Base-by-base conservation (phyloP, 2,113 vertebrate genomes). In the Brachypodius melanocephalos region DNA sequence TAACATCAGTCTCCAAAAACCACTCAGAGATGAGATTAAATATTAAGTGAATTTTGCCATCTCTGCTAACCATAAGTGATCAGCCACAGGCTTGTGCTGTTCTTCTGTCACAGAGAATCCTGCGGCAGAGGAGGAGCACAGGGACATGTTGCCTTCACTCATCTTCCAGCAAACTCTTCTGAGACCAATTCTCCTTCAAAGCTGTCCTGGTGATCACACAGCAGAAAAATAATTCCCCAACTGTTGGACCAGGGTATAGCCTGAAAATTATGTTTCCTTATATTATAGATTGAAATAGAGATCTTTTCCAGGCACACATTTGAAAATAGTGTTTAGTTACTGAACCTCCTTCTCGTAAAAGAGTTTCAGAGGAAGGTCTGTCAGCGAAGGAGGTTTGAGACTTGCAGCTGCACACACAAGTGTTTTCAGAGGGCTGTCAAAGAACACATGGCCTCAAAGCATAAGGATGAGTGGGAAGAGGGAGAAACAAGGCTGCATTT, bases 401-500 rank as follows among this genome's bases (percentile, higher is more conserved):
- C 65, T 81, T 87, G n/a, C 6, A 77, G 18, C 36, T 36, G 28
- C 8, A 3, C 40, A 62, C 2, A 4, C 29, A 11, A 48, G 31
- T 54, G 55, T 86, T 86, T 79, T 57, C 80, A 92, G 62, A 85
- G 54, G 54, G 45, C 77, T 91, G 49, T 66, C 74, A 82, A 49
- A 87, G 54, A 81, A 94, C 77, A 71, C 65, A 49, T 45, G n/a
- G 28, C 49, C 45, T 46, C 31, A 36, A 65, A 95, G 66, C 65
- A 75, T 34, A 95, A 85, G 65, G 73, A 57, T 66, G 73, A 87
- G 81, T 77, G 42, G 79, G 77, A 89, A 90, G 59, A 59, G 32
- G 22, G 32, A 95, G 52, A 95, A 96, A 87, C 73, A 94, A 91
- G 69, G 40, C 34, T 93, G 51, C 8, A 38, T 67, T 89, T 81